These are phyloP conservation scores for Laspeyria flexula DNA, from an alignment of 2,888 invertebrate genomes.

Conservation along the genomic window DNA sequence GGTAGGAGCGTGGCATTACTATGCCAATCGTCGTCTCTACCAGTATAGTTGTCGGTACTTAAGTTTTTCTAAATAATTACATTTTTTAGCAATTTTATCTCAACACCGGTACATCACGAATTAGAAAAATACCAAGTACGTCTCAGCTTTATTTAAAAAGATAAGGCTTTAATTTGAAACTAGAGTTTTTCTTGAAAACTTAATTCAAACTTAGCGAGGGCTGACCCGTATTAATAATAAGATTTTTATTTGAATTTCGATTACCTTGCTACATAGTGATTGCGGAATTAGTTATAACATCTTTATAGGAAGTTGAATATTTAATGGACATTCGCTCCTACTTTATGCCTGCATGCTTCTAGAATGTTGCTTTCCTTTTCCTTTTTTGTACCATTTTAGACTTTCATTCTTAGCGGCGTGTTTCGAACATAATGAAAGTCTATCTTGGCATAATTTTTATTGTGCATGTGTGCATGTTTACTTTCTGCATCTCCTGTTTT, in stretches of 20 bases:
- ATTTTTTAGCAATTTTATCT: conserved; percentile 21
- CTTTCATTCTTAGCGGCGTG: conserved; percentile 53
- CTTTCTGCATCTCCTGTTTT: conserved; percentile 79
- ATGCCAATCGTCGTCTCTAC: conserved; percentile 22
- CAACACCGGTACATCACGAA: conserved; percentile 29
- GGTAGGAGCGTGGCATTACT: conserved; percentile 75
- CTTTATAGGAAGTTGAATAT: conserved; percentile 39
- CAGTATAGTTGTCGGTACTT: conserved; percentile 22
- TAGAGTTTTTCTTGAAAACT: conserved; percentile 36
- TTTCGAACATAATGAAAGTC: conserved; percentile 54
- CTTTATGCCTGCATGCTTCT: conserved; percentile 81
- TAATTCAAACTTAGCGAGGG: conserved; percentile 41
- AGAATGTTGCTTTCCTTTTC: conserved; percentile 67
- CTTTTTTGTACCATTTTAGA: conserved; percentile 59
- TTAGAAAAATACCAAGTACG: conserved; percentile 25
- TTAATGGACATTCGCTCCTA: conserved; percentile 75
- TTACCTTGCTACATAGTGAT: conserved; percentile 40
- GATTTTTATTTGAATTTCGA: conserved; percentile 43
- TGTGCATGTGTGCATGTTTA: conserved; percentile 80
- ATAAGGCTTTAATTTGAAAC: conserved; percentile 38
- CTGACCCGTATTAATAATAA: conserved; percentile 49
- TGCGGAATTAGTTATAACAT: conserved; percentile 44
- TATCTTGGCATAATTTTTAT: conserved; percentile 60
- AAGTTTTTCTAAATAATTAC: conserved; percentile 8
- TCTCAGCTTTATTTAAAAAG: conserved; percentile 35